Evolutionary conservation across 2,888 invertebrate genomes (phyloP), one percentile per base, ranked within the genome.

Genomic region (Drosophila siamana): DNA sequence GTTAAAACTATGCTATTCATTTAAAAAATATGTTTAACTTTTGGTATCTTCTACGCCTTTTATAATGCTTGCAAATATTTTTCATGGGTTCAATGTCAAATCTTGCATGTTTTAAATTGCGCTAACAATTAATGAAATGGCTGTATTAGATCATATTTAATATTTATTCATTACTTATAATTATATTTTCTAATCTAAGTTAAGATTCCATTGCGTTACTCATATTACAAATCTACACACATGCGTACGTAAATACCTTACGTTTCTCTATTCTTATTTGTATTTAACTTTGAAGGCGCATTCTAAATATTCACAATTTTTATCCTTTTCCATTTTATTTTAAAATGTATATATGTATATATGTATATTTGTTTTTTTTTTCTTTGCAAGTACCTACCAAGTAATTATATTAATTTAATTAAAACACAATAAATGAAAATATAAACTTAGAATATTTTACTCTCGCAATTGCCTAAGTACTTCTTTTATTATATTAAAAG

Each of bases 271-370:
- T 54, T 33, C n/a, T 33, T 33, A 54, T 30, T 33, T 33, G 13
- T 9, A 22, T 69, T 73, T 54, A 47, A 40, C 15, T 59, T 89
- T 89, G 89, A 91, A 91, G 91, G 91, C 91, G 90, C 91, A 89
- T 91, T 90, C 72, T 77, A 43, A 66, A 89, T 91, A 90, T 90
- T 90, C 90, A 91, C 91, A 90, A 88, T 89, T 69, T 74, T 69
- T 63, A 67, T 69, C 56, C 60, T 52, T 63, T 64, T 33, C 33
- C 33, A 40, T 62, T 55, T 61, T 46, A 13, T 54, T 74, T 57
- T n/a, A n/a, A 28, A 19, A 41, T 54, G 41, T 41, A 41, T 52
- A n/a, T 33, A n/a, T n/a, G n/a, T n/a, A n/a, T n/a, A n/a, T n/a
- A n/a, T n/a, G n/a, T n/a, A n/a, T n/a, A n/a, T n/a, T n/a, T n/a